Evolutionary conservation across 2,113 vertebrate genomes (phyloP).

Genomic region (Elephantulus edwardii): DNA sequence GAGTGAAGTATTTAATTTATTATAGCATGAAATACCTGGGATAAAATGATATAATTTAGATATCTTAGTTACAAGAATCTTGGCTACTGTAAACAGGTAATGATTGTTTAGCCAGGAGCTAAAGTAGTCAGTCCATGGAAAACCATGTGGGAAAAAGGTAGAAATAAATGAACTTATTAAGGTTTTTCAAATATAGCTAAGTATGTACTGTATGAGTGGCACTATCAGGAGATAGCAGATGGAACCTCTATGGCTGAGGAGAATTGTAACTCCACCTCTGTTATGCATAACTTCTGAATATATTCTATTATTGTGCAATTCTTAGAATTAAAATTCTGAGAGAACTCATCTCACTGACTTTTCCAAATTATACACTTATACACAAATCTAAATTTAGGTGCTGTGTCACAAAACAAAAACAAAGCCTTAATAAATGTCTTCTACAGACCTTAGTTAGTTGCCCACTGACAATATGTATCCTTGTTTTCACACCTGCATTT

Average conservation of each 20-base stretch:
- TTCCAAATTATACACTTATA: neutral
- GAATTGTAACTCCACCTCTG: neutral
- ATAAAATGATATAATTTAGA: neutral
- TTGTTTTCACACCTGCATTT: neutral
- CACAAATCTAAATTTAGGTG: neutral
- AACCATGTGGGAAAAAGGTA: neutral
- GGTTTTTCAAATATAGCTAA: neutral
- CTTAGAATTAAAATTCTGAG: neutral
- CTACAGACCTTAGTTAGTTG: neutral
- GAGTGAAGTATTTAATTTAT: constrained; percentile 1
- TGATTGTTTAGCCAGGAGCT: neutral
- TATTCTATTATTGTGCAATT: neutral
- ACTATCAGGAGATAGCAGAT: neutral
- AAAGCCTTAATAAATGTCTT: neutral
- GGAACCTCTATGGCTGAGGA: neutral
- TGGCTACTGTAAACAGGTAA: neutral
- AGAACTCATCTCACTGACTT: neutral
- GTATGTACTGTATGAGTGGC: neutral
- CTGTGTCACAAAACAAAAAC: neutral
- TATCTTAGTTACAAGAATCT: neutral
- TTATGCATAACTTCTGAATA: neutral
- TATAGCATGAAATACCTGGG: neutral
- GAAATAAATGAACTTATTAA: neutral
- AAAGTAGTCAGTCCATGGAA: neutral
- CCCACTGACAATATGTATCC: neutral